Evolutionary conservation across 2,113 vertebrate species (phyloP).

Genomic region (Recurvirostra avosetta): DNA sequence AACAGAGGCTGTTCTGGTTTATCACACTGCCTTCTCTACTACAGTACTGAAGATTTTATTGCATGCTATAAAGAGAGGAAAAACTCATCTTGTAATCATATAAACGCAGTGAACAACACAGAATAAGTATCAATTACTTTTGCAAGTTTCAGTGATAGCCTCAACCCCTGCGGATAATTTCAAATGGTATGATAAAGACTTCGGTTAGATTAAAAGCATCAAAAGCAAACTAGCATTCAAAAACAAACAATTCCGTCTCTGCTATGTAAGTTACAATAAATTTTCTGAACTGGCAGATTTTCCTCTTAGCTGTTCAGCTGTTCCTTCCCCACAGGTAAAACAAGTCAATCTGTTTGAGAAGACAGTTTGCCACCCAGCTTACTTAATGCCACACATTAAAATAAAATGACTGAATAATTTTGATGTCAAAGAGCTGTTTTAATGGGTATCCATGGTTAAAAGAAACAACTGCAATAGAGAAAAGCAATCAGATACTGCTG

Average conservation of each 20-base stretch:
- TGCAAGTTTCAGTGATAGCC: constrained; percentile 45
- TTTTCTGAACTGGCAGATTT: constrained; percentile 53
- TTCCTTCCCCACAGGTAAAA: constrained; percentile 56
- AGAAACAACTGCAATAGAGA: background rate
- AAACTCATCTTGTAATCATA: constrained; percentile 51
- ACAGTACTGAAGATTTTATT: constrained; percentile 35
- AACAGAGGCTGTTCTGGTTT: background rate
- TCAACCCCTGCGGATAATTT: constrained; percentile 28
- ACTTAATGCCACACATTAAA: constrained; percentile 42
- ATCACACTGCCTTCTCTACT: constrained; percentile 4
- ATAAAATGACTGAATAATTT: constrained; percentile 35
- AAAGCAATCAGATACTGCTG: background rate
- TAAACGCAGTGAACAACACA: constrained; percentile 52
- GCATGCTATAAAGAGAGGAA: constrained; percentile 11
- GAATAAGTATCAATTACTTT: constrained; percentile 65
- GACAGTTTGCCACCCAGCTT: constrained; percentile 43
- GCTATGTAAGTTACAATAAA: constrained; percentile 33
- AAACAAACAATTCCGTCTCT: constrained; percentile 24
- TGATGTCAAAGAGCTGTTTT: constrained; percentile 3
- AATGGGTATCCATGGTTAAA: background rate
- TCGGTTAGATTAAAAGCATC: constrained; percentile 56
- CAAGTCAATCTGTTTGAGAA: constrained; percentile 41
- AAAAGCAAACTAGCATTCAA: constrained; percentile 62
- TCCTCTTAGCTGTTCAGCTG: constrained; percentile 53
- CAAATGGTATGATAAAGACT: constrained; percentile 53